Conservation (phyloP, 2,797 vertebrate species). For the Parotocinclus haroldoi region DNA sequence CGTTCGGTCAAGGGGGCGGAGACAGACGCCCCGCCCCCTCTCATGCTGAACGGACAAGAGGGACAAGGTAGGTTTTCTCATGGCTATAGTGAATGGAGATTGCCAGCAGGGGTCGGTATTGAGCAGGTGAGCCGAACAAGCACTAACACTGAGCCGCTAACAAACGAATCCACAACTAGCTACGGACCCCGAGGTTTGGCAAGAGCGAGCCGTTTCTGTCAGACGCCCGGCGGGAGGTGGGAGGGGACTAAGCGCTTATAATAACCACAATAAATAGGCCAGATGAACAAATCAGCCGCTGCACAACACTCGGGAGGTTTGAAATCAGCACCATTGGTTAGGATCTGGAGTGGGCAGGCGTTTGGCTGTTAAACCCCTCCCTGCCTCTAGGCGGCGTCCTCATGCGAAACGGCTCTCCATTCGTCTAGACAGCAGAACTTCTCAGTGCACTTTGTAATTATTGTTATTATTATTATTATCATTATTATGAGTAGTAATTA, state of each 20-base stretch:
- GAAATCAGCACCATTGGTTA: constrained; percentile 65
- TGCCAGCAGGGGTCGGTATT: constrained; percentile 4
- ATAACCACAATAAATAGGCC: not conserved
- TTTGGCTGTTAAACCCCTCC: constrained; percentile 16
- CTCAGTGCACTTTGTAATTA: constrained; percentile 15
- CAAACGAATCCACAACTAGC: not conserved
- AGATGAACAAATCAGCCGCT: constrained; percentile 20
- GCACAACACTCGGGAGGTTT: constrained; percentile 26
- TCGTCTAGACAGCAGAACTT: not conserved
- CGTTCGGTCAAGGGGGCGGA: constrained; percentile 62
- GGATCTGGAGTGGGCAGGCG: constrained; percentile 45
- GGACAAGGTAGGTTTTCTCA: constrained; percentile 53
- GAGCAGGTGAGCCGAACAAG: not conserved
- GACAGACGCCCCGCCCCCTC: constrained; percentile 42
- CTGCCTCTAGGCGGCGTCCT: constrained; percentile 62
- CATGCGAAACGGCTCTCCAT: constrained; percentile 65
- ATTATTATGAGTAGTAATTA: constrained; percentile 5
- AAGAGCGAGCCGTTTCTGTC: constrained; percentile 16
- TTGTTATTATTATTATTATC: not conserved
- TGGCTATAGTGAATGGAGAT: constrained; percentile 38
- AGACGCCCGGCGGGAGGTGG: constrained; percentile 28
- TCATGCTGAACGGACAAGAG: constrained; percentile 70
- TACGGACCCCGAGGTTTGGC: constrained; percentile 21
- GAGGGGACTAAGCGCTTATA: not conserved
- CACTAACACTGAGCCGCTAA: not conserved